Percentiles rank a stretch among this genome's conserved stretches.
Evolutionary conservation across 2,113 vertebrate species (phyloP).

Genomic region (Indicator indicator): DNA sequence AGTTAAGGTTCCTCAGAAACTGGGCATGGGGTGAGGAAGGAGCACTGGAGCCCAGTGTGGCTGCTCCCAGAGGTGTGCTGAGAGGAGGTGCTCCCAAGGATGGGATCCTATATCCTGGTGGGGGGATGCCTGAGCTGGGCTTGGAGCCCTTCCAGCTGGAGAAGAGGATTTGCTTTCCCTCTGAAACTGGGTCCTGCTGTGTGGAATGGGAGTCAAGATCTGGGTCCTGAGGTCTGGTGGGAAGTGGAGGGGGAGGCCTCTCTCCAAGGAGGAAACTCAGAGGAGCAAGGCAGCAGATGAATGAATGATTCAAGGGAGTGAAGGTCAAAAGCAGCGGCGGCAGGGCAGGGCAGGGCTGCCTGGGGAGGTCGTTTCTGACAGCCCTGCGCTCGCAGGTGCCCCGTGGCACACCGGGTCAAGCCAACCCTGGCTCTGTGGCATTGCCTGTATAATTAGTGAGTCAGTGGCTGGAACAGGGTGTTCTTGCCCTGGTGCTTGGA

Average conservation of each 20-base stretch:
- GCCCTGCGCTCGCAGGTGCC: background rate
- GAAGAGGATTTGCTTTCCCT: background rate
- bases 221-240: rapidly evolving
- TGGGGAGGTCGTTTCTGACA: background rate
- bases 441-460: conserved; percentile 51
- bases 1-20: background rate
- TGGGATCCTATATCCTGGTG: background rate
- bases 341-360: background rate
- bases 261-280: background rate
- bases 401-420: background rate
- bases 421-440: conserved; percentile 41
- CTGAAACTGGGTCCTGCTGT: background rate
- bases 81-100: background rate
- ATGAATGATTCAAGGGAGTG: conserved; percentile 1
- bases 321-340: background rate
- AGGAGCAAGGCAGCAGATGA: background rate
- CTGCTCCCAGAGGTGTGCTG: background rate
- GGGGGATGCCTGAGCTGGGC: background rate
- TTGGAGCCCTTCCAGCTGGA: background rate
- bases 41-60: background rate
- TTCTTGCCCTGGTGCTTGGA: conserved; percentile 20
- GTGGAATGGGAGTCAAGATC: background rate
- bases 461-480: conserved; percentile 60
- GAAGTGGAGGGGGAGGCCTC: background rate
- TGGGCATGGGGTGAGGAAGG: background rate